phyloP scores from a whole-genome alignment of 2,888 invertebrate genomes.

The Microctonus brassicae region DNA sequence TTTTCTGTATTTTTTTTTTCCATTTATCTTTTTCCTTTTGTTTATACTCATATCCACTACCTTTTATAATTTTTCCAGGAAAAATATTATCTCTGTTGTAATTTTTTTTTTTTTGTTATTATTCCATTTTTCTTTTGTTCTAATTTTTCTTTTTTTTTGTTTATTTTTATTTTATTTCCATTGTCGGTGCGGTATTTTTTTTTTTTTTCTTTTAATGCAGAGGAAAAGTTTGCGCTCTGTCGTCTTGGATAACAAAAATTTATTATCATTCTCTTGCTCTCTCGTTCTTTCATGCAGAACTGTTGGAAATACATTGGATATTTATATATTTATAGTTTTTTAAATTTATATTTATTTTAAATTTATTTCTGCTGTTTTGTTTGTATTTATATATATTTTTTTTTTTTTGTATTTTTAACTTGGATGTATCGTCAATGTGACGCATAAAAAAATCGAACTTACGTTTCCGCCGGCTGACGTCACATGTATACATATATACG shows the following conservation, averaged over 20 bases:
- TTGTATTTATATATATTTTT: too few relatives aligned
- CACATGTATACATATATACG: too few relatives aligned
- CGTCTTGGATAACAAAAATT: constrained; percentile 35
- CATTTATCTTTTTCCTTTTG: not conserved
- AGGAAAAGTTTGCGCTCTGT: constrained; percentile 27
- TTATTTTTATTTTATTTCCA: constrained; percentile 2
- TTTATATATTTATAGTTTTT: not conserved
- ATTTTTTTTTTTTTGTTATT: constrained; percentile 21
- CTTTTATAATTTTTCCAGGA: constrained; percentile 23
- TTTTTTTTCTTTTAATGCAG: not conserved
- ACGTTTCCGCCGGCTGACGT: not conserved
- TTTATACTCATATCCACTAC: not conserved
- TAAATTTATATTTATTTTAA: not conserved
- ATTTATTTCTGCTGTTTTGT: not conserved
- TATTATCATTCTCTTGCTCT: constrained; percentile 18
- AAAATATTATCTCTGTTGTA: constrained; percentile 21
- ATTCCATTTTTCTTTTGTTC: constrained; percentile 20
- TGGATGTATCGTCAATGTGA: constrained; percentile 11
- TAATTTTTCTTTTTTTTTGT: not conserved
- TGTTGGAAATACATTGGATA: too few relatives aligned
- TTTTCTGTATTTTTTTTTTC: constrained; percentile 1
- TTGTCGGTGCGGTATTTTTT: not conserved
- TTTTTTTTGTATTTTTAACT: too few relatives aligned
- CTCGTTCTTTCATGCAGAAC: too few relatives aligned
- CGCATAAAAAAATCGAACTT: not conserved